A percentile compares a stretch with the other conserved stretches of the same genome.
These are phyloP conservation scores for Heliothis subflexa DNA, from an alignment of 1,140 invertebrate genomes.

Conservation along the genomic window DNA sequence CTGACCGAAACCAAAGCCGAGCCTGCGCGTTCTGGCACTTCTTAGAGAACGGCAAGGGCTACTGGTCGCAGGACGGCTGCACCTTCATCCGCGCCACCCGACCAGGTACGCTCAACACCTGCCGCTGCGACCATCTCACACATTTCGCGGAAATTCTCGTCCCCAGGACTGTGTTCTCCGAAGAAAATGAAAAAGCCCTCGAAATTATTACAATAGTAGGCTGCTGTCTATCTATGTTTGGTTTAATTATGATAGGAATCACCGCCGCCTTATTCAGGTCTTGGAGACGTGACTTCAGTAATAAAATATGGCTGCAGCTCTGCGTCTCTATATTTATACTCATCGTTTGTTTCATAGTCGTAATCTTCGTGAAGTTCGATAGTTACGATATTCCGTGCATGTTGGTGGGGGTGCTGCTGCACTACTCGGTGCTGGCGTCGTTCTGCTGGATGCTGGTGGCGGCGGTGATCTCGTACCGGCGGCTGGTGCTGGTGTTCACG, in stretches of 20 bases:
- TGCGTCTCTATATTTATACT: conserved; percentile 78
- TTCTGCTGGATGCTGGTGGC: conserved; percentile 87
- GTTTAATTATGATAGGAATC: conserved; percentile 75
- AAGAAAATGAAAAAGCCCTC: conserved; percentile 67
- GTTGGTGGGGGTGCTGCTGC: conserved; percentile 75
- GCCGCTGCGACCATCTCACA: conserved; percentile 82
- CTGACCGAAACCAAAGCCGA: conserved; percentile 68
- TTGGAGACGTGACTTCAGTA: conserved; percentile 84
- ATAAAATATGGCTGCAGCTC: conserved; percentile 85
- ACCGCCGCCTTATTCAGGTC: conserved; percentile 81
- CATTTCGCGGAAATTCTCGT: conserved; percentile 85
- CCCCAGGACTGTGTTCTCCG: conserved; percentile 67
- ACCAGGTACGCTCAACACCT: conserved; percentile 73
- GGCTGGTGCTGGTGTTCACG: conserved; percentile 81
- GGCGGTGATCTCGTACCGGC: conserved; percentile 81
- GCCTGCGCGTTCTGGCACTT: conserved; percentile 84
- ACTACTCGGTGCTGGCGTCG: conserved; percentile 82
- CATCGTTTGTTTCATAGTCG: conserved; percentile 73
- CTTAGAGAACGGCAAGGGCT: conserved; percentile 61
- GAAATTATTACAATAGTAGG: conserved; percentile 80
- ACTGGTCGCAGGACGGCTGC: conserved; percentile 82
- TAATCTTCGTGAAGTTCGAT: conserved; percentile 71
- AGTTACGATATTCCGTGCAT: conserved; percentile 72
- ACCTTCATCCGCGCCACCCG: conserved; percentile 65
- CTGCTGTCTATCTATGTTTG: conserved; percentile 80